A percentile compares a stretch with the other conserved stretches of the same genome.
Evolutionary conservation across 1,140 invertebrate species (phyloP).

Genomic region (Neodiprion lecontei): DNA sequence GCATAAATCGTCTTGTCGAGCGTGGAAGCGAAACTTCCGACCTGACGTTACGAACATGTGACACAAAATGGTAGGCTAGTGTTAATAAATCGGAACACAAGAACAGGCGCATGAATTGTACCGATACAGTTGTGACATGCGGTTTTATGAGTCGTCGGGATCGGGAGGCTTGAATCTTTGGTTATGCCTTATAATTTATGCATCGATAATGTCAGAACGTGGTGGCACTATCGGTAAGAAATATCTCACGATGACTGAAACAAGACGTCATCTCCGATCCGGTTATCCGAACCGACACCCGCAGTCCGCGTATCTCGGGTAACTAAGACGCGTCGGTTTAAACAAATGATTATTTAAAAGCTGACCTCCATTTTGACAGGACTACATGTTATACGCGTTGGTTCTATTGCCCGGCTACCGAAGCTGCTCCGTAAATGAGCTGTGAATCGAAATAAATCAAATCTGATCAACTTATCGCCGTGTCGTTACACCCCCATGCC

Average conservation of each 20-base stretch:
- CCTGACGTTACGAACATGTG: no score
- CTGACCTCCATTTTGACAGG: neutral
- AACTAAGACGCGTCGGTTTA: conserved; percentile 3
- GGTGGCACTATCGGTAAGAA: neutral
- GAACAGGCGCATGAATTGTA: no score
- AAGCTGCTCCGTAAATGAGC: neutral
- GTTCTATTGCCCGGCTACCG: neutral
- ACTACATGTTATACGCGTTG: neutral
- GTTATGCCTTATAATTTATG: neutral
- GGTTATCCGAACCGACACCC: neutral
- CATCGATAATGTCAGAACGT: neutral
- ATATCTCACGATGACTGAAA: neutral
- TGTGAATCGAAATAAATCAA: neutral
- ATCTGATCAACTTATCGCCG: neutral
- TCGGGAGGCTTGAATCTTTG: no score
- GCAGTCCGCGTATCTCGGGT: neutral
- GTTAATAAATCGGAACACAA: no score
- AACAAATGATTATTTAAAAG: conserved; percentile 11
- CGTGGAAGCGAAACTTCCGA: no score
- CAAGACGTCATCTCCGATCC: conserved; percentile 3
- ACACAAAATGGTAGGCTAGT: no score
- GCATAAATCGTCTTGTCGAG: no score
- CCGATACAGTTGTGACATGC: no score
- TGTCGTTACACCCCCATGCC: neutral
- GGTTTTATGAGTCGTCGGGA: no score